A percentile compares a stretch with the other conserved stretches of the same genome.
phyloP scores from a whole-genome alignment of 2,797 vertebrate genomes.

The Morus bassanus region DNA sequence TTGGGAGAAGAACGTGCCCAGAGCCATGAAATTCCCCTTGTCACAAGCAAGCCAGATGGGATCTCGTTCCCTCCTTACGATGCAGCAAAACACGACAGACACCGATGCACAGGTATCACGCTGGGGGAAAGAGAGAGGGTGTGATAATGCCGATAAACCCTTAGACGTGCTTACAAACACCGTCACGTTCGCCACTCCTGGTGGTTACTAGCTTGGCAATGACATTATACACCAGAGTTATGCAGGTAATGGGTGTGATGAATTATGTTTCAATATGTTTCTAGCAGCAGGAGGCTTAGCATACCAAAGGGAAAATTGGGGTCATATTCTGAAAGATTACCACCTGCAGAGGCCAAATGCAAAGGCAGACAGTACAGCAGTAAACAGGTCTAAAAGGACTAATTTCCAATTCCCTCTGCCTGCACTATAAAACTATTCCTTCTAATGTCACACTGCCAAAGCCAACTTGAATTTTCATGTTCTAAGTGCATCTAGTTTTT shows the following conservation, averaged over 20 bases:
- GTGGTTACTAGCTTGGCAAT: background rate
- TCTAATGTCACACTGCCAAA: background rate
- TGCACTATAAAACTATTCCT: background rate
- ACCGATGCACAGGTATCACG: background rate
- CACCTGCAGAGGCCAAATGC: background rate
- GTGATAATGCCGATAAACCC: background rate
- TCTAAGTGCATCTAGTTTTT: background rate
- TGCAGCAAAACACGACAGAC: background rate
- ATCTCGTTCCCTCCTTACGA: background rate
- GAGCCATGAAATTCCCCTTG: background rate
- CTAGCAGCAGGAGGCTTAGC: slow-evolving; percentile 3
- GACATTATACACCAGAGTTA: background rate
- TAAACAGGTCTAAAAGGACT: background rate
- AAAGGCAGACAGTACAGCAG: background rate
- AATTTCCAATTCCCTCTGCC: background rate
- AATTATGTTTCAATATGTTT: background rate
- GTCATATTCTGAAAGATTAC: background rate
- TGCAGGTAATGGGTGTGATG: background rate
- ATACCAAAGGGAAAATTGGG: slow-evolving; percentile 1
- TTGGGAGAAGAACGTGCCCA: background rate
- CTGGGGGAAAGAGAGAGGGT: background rate
- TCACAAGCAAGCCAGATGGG: background rate
- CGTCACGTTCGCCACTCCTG: background rate
- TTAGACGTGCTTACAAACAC: background rate
- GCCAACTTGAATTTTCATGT: background rate